These are phyloP conservation scores for Conus betulinus DNA, from an alignment of 1,140 invertebrate species.

Conservation along the genomic window DNA sequence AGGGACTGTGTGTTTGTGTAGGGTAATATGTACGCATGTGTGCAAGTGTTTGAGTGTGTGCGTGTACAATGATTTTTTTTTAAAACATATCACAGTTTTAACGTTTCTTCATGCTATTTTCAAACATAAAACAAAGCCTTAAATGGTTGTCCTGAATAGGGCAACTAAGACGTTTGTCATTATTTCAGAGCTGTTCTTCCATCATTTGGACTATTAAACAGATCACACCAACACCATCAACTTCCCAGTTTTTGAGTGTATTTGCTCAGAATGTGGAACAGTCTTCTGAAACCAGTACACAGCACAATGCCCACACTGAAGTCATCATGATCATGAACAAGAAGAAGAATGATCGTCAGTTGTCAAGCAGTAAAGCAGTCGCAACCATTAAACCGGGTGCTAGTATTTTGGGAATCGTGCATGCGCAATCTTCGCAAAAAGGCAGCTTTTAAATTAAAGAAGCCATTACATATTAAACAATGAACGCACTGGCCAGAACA, in stretches of 20 bases:
- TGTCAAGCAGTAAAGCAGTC: neutral
- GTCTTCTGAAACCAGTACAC: neutral
- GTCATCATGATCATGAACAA: no score
- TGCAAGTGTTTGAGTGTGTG: neutral
- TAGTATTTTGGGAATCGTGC: neutral
- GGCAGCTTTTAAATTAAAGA: neutral
- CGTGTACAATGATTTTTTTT: neutral
- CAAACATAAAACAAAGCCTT: no score
- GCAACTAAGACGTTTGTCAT: no score
- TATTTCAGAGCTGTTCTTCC: no score
- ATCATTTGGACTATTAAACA: no score
- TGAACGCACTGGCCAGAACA: constrained; percentile 25
- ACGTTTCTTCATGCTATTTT: no score
- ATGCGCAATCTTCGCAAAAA: neutral
- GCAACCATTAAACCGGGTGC: neutral
- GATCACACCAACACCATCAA: no score
- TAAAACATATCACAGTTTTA: no score
- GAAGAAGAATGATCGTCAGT: neutral
- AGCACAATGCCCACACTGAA: neutral
- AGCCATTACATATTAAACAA: neutral
- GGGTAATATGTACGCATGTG: neutral
- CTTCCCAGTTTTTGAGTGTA: neutral
- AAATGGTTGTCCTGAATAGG: no score
- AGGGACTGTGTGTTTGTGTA: no score
- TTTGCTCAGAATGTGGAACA: neutral